Evolutionary conservation across 2,797 vertebrate genomes (phyloP).

Genomic region (Halcyon badia): DNA sequence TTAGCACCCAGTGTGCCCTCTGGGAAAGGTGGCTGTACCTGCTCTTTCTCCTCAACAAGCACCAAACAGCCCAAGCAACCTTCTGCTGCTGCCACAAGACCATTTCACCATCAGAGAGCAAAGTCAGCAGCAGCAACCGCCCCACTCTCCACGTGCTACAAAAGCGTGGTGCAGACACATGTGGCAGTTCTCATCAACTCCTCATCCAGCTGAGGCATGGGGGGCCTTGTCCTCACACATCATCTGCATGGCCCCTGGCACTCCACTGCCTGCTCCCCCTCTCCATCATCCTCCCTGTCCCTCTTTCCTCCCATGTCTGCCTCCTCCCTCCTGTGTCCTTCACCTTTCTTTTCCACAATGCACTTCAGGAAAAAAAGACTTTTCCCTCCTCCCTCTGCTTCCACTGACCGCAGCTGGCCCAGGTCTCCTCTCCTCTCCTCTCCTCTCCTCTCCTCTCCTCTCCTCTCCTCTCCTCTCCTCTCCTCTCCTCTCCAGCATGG

Average conservation of each 20-base stretch:
- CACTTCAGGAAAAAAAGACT: background rate
- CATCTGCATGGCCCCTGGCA: background rate
- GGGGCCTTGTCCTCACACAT: background rate
- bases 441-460: too few relatives aligned
- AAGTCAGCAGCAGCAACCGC: background rate
- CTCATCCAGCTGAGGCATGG: accelerated
- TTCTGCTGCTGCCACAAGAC: background rate
- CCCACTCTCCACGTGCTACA: accelerated
- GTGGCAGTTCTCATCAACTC: background rate
- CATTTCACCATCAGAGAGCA: background rate
- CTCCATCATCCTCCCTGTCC: background rate
- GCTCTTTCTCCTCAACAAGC: background rate
- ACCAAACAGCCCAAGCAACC: accelerated
- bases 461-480: too few relatives aligned
- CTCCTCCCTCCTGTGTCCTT: background rate
- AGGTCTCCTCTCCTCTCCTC: too few relatives aligned
- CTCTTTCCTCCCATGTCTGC: background rate
- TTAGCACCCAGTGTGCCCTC: background rate
- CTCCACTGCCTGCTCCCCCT: background rate
- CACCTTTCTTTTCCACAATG: background rate
- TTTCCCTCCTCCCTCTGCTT: background rate
- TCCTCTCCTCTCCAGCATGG: too few relatives aligned
- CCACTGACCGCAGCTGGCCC: background rate
- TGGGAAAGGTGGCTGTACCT: background rate
- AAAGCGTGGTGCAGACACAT: accelerated